Evolutionary conservation across 2,113 vertebrate genomes (phyloP).

Genomic region (Alexandromys fortis): DNA sequence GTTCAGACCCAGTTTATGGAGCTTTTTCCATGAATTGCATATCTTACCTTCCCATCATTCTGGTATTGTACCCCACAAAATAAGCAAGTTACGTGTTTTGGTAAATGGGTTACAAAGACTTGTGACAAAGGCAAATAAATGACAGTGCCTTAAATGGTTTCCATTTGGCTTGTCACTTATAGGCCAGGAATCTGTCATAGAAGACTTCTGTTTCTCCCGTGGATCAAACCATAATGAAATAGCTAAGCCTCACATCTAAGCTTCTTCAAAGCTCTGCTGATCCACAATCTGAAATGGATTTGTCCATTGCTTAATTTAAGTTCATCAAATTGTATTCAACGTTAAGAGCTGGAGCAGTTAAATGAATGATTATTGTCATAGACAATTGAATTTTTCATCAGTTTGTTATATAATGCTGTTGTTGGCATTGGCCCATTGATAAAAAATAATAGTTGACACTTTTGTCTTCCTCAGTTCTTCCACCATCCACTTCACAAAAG

Average conservation of each 20-base stretch:
- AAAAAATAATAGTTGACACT: neutral
- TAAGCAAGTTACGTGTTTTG: neutral
- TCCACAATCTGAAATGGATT: neutral
- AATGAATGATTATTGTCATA: neutral
- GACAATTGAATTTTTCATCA: neutral
- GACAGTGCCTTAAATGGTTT: neutral
- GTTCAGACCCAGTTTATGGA: neutral
- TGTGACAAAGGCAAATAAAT: neutral
- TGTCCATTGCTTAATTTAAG: neutral
- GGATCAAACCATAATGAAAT: neutral
- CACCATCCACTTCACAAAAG: neutral
- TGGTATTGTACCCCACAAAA: neutral
- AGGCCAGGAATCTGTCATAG: neutral
- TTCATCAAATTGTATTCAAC: neutral
- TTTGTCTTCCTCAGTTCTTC: neutral
- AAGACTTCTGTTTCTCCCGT: neutral
- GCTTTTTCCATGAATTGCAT: neutral
- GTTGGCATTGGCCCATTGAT: neutral
- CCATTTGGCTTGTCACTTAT: neutral
- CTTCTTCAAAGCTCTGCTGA: neutral
- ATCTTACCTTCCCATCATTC: neutral
- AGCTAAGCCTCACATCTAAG: neutral
- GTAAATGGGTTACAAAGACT: neutral
- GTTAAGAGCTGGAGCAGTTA: neutral
- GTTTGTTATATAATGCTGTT: neutral